phyloP scores from a whole-genome alignment of 37 sponge, comb jelly and placozoan genomes.

The Spongilla lacustris region DNA sequence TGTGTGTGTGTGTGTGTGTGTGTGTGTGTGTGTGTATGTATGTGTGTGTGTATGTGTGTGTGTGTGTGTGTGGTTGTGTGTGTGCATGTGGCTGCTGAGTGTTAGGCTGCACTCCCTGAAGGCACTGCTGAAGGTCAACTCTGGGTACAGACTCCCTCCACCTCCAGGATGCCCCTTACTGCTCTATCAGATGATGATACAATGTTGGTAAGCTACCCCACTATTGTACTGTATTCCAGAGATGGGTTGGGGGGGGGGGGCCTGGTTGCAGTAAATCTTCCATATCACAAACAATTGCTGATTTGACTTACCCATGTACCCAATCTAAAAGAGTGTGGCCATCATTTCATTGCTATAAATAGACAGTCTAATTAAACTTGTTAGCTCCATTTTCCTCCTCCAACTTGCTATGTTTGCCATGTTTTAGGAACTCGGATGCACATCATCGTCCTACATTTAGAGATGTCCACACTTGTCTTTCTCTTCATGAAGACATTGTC shows the following conservation, averaged over 20 bases:
- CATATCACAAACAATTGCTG: too few species aligned
- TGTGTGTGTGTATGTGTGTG: too few species aligned
- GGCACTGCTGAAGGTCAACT: background rate
- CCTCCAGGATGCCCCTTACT: background rate
- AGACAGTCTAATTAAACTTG: background rate
- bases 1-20: too few species aligned
- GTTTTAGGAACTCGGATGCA: background rate
- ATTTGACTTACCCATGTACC: too few species aligned
- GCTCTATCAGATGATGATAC: background rate
- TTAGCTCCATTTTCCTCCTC: background rate
- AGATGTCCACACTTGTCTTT: background rate
- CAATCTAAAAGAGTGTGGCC: too few species aligned
- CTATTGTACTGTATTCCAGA: background rate
- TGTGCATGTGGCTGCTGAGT: too few species aligned
- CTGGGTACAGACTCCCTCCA: constrained; percentile 5
- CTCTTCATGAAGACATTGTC: background rate
- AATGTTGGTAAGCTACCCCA: background rate
- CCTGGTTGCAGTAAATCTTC: too few species aligned
- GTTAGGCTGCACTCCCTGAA: background rate
- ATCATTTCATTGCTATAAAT: too few species aligned
- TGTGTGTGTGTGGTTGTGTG: too few species aligned
- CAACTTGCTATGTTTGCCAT: background rate
- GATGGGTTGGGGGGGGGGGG: too few species aligned
- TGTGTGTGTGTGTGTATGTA: too few species aligned
- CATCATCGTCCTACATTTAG: background rate